A percentile compares a stretch with the other conserved stretches of the same genome.
Conservation (phyloP, 1,140 invertebrate genomes). For the Chironomus tepperi region DNA sequence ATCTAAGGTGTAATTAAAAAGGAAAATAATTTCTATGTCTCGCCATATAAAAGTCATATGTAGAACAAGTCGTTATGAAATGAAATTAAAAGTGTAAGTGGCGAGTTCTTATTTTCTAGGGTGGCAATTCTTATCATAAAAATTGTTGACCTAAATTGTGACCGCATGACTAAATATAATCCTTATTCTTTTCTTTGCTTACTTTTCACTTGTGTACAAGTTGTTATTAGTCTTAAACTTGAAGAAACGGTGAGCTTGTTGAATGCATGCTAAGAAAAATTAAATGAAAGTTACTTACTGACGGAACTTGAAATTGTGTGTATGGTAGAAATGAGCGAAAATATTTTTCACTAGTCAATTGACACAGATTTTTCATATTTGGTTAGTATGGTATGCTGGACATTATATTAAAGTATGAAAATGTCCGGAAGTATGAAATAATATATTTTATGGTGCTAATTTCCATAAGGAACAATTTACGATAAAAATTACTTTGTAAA, state of each 20-base stretch:
- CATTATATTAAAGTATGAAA: background rate
- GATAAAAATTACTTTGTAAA: background rate
- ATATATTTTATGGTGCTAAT: constrained; percentile 19
- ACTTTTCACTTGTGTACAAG: background rate
- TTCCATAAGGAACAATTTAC: constrained; percentile 15
- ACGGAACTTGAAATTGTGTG: constrained; percentile 1
- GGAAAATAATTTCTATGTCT: background rate
- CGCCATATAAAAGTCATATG: constrained; percentile 6
- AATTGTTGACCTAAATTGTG: constrained; percentile 17
- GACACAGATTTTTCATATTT: constrained; percentile 10
- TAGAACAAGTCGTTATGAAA: constrained; percentile 9
- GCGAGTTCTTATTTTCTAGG: background rate
- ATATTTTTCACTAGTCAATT: constrained; percentile 1
- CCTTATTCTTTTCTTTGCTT: background rate
- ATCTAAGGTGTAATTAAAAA: constrained; percentile 3
- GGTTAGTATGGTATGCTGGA: background rate
- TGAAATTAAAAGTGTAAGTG: constrained; percentile 13
- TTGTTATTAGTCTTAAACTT: constrained; percentile 23
- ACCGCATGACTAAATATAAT: background rate
- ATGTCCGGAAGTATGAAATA: constrained; percentile 21
- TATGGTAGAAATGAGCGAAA: background rate
- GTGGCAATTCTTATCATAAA: constrained; percentile 15
- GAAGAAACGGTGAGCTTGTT: constrained; percentile 7
- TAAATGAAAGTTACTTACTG: background rate
- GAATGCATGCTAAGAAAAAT: constrained; percentile 16